A percentile compares a stretch with the other conserved stretches of the same genome.
These are phyloP conservation scores for Plectropomus leopardus DNA, from an alignment of 2,113 vertebrate genomes.

Conservation along the genomic window DNA sequence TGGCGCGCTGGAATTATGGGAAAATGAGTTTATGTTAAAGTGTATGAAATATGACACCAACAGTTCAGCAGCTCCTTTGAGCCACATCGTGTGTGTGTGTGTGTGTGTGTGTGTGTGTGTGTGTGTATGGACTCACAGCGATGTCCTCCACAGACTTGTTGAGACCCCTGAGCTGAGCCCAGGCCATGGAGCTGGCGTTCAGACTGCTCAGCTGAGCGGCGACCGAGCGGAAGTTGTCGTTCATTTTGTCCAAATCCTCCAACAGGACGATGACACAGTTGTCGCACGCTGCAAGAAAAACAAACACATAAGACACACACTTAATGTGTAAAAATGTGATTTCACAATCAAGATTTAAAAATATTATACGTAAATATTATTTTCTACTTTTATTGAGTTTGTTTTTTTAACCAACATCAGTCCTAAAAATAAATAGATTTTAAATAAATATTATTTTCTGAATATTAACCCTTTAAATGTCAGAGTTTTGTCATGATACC, in stretches of 20 bases:
- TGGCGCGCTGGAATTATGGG: conserved; percentile 76
- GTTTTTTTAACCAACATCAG: too few relatives aligned
- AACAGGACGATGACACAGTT: conserved; percentile 93
- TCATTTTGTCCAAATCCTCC: conserved; percentile 88
- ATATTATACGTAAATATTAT: too few relatives aligned
- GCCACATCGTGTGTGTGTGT: background rate
- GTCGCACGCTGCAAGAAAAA: conserved; percentile 89
- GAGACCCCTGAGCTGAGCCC: conserved; percentile 87
- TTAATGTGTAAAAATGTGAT: too few relatives aligned
- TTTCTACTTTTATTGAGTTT: too few relatives aligned
- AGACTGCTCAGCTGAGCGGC: conserved; percentile 83
- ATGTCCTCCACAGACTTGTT: conserved; percentile 82
- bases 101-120: conserved; percentile 11
- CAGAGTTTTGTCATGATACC: too few relatives aligned
- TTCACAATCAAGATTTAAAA: too few relatives aligned
- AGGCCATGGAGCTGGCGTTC: conserved; percentile 89
- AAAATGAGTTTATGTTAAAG: conserved; percentile 9
- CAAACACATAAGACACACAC: background rate
- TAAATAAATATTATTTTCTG: too few relatives aligned
- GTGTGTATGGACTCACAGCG: conserved; percentile 77
- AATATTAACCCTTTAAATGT: too few relatives aligned
- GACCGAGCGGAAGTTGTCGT: conserved; percentile 78
- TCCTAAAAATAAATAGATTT: too few relatives aligned
- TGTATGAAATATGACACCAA: too few relatives aligned
- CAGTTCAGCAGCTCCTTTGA: background rate